Evolutionary conservation across 2,797 vertebrate species (phyloP).

Genomic region (Xiphophorus birchmanni): DNA sequence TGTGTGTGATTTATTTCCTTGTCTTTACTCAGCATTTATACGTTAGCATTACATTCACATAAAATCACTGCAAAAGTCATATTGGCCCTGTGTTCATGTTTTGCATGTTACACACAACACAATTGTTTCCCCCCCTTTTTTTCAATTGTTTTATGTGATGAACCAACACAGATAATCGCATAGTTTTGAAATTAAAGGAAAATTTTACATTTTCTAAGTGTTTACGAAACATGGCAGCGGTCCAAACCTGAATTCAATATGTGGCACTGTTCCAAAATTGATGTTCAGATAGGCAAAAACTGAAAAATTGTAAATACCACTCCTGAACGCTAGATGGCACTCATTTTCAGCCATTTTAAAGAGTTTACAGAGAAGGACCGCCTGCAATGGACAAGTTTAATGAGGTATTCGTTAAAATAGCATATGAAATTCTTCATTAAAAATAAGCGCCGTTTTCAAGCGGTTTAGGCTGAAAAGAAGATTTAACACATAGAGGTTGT

Average conservation of each 20-base stretch:
- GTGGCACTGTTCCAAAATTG: background rate
- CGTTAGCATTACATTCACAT: background rate
- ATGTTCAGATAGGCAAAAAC: background rate
- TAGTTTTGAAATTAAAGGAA: background rate
- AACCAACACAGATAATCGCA: background rate
- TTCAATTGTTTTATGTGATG: background rate
- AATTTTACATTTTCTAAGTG: background rate
- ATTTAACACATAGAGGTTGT: background rate
- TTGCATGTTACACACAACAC: background rate
- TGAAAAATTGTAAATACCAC: constrained; percentile 11
- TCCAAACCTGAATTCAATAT: background rate
- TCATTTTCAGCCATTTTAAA: background rate
- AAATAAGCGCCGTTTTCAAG: background rate
- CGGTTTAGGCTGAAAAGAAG: background rate
- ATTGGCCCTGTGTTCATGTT: background rate
- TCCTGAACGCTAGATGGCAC: constrained; percentile 53
- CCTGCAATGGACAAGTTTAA: constrained; percentile 37
- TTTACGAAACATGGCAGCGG: background rate
- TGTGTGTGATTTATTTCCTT: background rate
- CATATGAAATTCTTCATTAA: background rate
- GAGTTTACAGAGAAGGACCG: constrained; percentile 1
- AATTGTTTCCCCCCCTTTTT: background rate
- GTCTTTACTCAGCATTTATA: background rate
- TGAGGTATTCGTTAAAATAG: constrained; percentile 48
- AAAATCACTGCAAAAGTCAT: background rate